Percentiles rank a stretch among this genome's conserved stretches.
These are phyloP conservation scores for Ictidomys tridecemlineatus DNA, from an alignment of 2,113 vertebrate genomes.

Conservation along the genomic window DNA sequence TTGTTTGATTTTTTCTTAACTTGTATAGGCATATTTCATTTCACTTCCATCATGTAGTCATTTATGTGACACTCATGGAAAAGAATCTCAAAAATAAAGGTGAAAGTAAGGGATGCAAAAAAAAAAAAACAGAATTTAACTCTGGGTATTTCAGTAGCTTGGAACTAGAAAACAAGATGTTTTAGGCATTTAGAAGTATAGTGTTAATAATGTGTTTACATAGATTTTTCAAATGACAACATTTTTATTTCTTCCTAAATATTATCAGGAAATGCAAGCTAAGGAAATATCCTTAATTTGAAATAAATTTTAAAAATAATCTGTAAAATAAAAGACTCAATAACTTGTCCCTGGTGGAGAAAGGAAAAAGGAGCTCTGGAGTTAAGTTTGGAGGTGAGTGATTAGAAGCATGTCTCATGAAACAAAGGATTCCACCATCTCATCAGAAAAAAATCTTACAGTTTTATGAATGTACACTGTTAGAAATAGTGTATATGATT, in stretches of 20 bases:
- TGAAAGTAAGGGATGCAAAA: background rate
- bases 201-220: background rate
- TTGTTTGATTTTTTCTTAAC: background rate
- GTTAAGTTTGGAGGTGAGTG: background rate
- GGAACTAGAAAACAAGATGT: background rate
- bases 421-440: background rate
- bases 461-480: background rate
- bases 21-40: slow-evolving; percentile 14
- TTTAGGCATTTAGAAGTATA: background rate
- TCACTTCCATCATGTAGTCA: background rate
- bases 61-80: background rate
- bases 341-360: background rate
- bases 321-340: background rate
- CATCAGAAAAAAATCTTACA: background rate
- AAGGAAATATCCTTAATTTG: background rate
- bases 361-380: background rate
- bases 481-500: background rate
- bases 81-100: background rate
- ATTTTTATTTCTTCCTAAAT: background rate
- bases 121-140: background rate
- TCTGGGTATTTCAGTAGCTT: background rate
- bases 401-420: background rate
- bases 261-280: background rate
- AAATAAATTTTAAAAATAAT: background rate
- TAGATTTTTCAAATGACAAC: background rate